Percentiles rank a stretch among this genome's conserved stretches.
Evolutionary conservation across 2,888 invertebrate species (phyloP).

Genomic region (Drosophila mercatorum): DNA sequence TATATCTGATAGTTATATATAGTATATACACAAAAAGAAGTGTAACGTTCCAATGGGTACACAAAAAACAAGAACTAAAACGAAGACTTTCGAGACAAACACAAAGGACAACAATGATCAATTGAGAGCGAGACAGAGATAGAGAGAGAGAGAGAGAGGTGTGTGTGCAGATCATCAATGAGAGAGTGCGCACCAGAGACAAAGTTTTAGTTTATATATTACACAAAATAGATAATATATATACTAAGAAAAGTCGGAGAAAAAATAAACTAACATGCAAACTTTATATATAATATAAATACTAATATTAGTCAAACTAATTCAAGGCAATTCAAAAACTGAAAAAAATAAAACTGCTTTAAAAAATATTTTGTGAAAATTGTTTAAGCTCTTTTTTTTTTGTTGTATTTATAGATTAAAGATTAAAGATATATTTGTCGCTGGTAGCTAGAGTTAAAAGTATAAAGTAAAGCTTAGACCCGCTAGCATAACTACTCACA

Average conservation of each 20-base stretch:
- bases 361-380: slow-evolving; percentile 4
- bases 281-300: background rate
- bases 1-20: slow-evolving; percentile 9
- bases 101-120: slow-evolving; percentile 48
- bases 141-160: background rate
- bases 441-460: slow-evolving; percentile 34
- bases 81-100: slow-evolving; percentile 28
- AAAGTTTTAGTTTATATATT: slow-evolving; percentile 1
- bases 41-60: slow-evolving; percentile 36
- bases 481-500: slow-evolving; percentile 80
- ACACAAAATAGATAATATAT: background rate
- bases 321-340: slow-evolving; percentile 5
- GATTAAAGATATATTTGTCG: slow-evolving; percentile 19
- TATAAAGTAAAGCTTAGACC: slow-evolving; percentile 30
- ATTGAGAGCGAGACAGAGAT: slow-evolving; percentile 15
- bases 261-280: slow-evolving; percentile 31
- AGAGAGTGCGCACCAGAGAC: slow-evolving; percentile 9
- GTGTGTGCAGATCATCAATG: slow-evolving; percentile 8
- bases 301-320: slow-evolving; percentile 27
- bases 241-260: background rate
- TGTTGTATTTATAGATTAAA: background rate
- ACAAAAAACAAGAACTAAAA: slow-evolving; percentile 28
- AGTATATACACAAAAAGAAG: slow-evolving; percentile 19
- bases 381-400: slow-evolving; percentile 23
- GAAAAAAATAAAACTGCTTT: slow-evolving; percentile 13